Percentiles rank a stretch among this genome's conserved stretches.
Evolutionary conservation across 2,797 vertebrate species (phyloP).

Genomic region (Sebastes matsubarae): DNA sequence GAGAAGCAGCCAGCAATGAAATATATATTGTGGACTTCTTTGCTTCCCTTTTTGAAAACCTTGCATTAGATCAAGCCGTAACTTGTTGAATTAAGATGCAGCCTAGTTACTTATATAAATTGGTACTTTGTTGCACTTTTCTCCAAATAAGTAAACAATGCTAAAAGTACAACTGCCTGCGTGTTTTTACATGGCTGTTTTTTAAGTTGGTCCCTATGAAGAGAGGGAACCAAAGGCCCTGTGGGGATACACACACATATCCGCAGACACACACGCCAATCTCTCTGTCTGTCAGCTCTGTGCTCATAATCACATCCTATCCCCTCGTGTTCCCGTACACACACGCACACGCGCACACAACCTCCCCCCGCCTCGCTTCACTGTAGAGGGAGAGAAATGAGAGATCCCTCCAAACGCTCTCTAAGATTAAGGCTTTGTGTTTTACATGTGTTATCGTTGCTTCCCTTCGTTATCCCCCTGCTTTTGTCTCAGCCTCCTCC

Average conservation of each 20-base stretch:
- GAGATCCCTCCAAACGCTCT: conserved; percentile 75
- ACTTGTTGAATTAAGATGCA: conserved; percentile 41
- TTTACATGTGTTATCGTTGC: conserved; percentile 80
- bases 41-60: conserved; percentile 2
- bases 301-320: conserved; percentile 77
- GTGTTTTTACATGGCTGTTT: conserved; percentile 50
- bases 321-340: conserved; percentile 61
- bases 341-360: neutral
- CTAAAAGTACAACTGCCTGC: conserved; percentile 53
- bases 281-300: conserved; percentile 69
- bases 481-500: conserved; percentile 77
- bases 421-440: conserved; percentile 82
- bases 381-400: conserved; percentile 67
- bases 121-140: conserved; percentile 56
- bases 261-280: conserved; percentile 36
- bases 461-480: conserved; percentile 76
- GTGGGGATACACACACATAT: conserved; percentile 54
- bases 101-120: conserved; percentile 45
- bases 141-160: conserved; percentile 67
- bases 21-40: conserved; percentile 28
- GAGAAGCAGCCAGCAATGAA: conserved; percentile 22
- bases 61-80: conserved; percentile 2
- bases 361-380: conserved; percentile 64
- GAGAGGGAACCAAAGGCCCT: conserved; percentile 58
- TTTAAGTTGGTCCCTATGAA: conserved; percentile 61